phyloP scores from a whole-genome alignment of 2,113 vertebrate species.

The Oreotragus oreotragus region DNA sequence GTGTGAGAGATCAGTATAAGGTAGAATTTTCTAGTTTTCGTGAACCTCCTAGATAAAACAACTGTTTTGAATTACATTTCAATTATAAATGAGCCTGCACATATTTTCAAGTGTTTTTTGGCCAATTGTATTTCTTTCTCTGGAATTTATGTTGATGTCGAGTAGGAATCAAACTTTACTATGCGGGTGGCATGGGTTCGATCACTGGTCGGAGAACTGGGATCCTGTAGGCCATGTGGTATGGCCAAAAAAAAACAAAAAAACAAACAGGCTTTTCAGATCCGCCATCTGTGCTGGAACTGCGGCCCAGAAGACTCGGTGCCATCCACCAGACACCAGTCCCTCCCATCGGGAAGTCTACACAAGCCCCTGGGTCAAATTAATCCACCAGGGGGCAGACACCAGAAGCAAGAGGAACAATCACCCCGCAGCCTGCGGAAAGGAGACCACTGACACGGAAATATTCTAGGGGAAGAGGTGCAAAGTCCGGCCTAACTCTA shows the following conservation, averaged over 20 bases:
- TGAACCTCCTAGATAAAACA: background rate
- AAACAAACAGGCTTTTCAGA: background rate
- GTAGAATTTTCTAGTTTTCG: background rate
- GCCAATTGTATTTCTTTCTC: background rate
- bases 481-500: background rate
- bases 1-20: background rate
- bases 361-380: background rate
- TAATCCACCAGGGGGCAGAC: background rate
- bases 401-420: background rate
- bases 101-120: background rate
- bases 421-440: rapidly evolving
- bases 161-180: background rate
- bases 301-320: background rate
- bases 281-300: background rate
- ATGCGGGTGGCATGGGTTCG: background rate
- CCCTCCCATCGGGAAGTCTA: background rate
- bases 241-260: background rate
- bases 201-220: background rate
- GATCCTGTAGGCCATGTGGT: background rate
- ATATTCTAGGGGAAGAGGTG: background rate
- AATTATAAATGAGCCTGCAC: background rate
- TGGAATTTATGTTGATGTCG: background rate
- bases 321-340: background rate
- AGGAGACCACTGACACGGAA: background rate
- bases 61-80: background rate